Percentiles rank a stretch among this genome's conserved stretches.
phyloP scores from a whole-genome alignment of 2,888 invertebrate genomes.

The Pinctada fucata region DNA sequence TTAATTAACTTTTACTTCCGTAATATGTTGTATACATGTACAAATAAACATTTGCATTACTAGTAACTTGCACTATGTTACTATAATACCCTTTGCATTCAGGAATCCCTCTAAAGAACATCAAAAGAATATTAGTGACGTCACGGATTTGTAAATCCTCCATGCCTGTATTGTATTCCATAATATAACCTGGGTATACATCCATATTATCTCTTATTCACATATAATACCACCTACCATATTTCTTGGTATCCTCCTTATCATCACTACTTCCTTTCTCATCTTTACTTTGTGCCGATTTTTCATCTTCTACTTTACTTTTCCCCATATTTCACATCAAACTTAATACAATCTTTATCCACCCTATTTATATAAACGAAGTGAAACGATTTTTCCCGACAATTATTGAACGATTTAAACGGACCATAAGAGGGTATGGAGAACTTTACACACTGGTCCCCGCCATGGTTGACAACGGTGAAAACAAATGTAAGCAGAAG shows the following conservation, averaged over 20 bases:
- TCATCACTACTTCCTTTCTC: neutral
- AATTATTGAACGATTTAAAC: neutral
- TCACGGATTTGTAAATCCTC: neutral
- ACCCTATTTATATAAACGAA: too few relatives aligned
- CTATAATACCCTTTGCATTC: too few relatives aligned
- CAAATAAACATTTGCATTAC: too few relatives aligned
- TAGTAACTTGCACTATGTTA: too few relatives aligned
- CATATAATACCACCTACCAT: neutral
- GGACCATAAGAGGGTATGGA: neutral
- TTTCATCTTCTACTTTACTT: neutral
- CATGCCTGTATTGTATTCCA: too few relatives aligned
- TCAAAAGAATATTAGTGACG: neutral
- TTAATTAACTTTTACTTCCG: too few relatives aligned
- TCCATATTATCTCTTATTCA: too few relatives aligned
- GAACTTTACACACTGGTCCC: neutral
- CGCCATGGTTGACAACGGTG: neutral
- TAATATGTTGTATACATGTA: too few relatives aligned
- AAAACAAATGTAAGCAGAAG: neutral
- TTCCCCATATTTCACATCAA: neutral
- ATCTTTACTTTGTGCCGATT: neutral
- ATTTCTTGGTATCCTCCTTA: neutral
- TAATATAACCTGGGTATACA: too few relatives aligned
- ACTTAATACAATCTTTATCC: neutral
- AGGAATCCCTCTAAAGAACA: neutral
- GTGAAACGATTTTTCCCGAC: neutral